Base-by-base conservation (phyloP, 2,888 invertebrate genomes). In the Mayetiola destructor region DNA sequence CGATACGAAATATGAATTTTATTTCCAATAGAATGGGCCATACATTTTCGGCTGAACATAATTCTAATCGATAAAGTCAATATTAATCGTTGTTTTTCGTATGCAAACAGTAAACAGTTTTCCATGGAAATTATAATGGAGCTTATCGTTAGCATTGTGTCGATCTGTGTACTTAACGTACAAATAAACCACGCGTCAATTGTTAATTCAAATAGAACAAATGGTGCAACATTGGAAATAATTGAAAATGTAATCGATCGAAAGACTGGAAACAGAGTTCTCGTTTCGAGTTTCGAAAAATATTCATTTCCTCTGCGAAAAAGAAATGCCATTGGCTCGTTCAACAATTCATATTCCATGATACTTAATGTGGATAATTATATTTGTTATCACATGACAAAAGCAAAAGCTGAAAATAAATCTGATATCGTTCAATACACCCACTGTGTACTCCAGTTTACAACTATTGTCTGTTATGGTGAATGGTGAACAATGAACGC, bases 371-470 rank as follows among this genome's bases (percentile, higher is more conserved):
- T 5, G 48, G n/a, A n/a, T n/a, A n/a, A n/a, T n/a, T n/a, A n/a
- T n/a, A n/a, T 40, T 48, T 27, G 27, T 48, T 48, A 48, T 48
- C 48, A 27, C 48, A 48, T 48, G 48, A 48, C 48, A 48, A 48
- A 48, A 48, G 27, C 48, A 48, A 48, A 27, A 48, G 6, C 16
- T 16, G 27, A 48, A 12, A 27, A 27, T 27, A 48, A 27, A 48
- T 27, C 27, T 16, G 23, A 42, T 27, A 48, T 27, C n/a, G 37
- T 12, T 37, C 3, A n/a, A 48, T 27, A 9, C 18, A 27, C 48
- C 48, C 27, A 27, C 27, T 27, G 48, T 16, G 14, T 27, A 16
- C 10, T 27, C n/a, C n/a, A n/a, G n/a, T n/a, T n/a, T n/a, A n/a
- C n/a, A n/a, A n/a, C n/a, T n/a, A n/a, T n/a, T n/a, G n/a, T n/a